phyloP scores from a whole-genome alignment of 2,888 invertebrate species.

The Branchipolynoe longqiensis region DNA sequence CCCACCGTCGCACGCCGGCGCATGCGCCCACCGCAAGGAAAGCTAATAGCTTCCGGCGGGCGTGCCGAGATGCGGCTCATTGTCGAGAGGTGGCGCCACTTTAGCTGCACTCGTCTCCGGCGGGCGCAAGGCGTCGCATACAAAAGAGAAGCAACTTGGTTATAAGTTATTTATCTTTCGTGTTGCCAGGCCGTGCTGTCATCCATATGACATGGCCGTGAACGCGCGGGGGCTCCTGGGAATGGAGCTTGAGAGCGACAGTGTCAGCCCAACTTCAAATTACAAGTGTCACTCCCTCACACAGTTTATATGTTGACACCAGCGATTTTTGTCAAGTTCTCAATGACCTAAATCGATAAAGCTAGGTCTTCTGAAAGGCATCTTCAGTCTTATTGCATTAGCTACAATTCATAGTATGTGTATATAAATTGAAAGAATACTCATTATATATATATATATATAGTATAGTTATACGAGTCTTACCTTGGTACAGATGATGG shows the following conservation, averaged over 20 bases:
- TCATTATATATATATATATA: too few relatives aligned
- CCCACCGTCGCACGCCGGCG: slow-evolving; percentile 13
- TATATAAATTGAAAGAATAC: too few relatives aligned
- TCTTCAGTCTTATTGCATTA: too few relatives aligned
- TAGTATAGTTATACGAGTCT: too few relatives aligned
- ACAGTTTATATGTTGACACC: too few relatives aligned
- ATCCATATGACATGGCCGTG: slow-evolving; percentile 28
- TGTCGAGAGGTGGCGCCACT: not conserved
- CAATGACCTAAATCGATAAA: too few relatives aligned
- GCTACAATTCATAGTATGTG: too few relatives aligned
- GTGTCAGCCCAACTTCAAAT: slow-evolving; percentile 1
- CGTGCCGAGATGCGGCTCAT: not conserved
- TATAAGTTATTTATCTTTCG: slow-evolving; percentile 42
- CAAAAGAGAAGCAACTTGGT: slow-evolving; percentile 14
- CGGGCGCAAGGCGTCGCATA: not conserved
- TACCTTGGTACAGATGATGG: too few relatives aligned
- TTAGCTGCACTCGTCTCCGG: not conserved
- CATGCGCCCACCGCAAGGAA: slow-evolving; percentile 25
- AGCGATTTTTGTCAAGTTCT: too few relatives aligned
- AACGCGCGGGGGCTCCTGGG: too few relatives aligned
- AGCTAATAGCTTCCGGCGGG: slow-evolving; percentile 40
- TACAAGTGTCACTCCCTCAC: slow-evolving; percentile 30
- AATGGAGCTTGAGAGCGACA: too few relatives aligned
- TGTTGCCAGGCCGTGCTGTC: not conserved
- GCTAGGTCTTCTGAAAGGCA: too few relatives aligned